Base-by-base conservation (phyloP, 2,888 invertebrate genomes). In the Nymphalis urticae region DNA sequence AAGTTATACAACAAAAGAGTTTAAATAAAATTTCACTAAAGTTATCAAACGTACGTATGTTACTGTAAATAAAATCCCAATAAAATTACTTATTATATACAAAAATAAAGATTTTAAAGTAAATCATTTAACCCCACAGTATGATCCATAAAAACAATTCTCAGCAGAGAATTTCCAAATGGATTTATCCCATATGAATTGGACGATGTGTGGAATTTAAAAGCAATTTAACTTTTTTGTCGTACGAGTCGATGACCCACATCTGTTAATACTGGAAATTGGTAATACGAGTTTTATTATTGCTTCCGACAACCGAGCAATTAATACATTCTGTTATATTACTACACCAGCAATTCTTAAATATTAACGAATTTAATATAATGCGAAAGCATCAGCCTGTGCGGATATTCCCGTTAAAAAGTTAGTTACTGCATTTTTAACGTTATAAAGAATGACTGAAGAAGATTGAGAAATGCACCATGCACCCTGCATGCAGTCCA, bases 221-320 rank as follows among this genome's bases (percentile, higher is more conserved):
- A 66, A 60, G 48, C 27, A 48, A 64, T 61, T 70, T 48, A n/a
- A 48, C 62, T 56, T 56, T 66, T 69, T 66, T 66, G 51, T 53
- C 59, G 32, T 21, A 21, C 47, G 48, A 48, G 42, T 53, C 19
- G 53, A 61, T 54, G 48, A 53, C 66, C 61, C 58, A 58, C 58
- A 48, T 66, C 47, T 61, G 47, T 60, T 66, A 66, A 66, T 61
- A 32, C 66, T 54, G 51, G 53, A 53, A 65, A 65, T 66, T 61
- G 61, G 61, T 61, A 21, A 53, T 60, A 53, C 66, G 53, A 54
- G 53, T 60, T 61, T 53, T 50, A 48, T 61, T 58, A 58, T 61
- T 53, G 51, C 59, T 53, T 48, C 27, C 24, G 53, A 54, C 48
- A 48, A 24, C 42, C 19, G 42, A n/a, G 19, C 42, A 61, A 53